Evolutionary conservation across 2,113 vertebrate species (phyloP), one percentile per base, ranked within the genome.

Genomic region (Cyprinodon tularosa): DNA sequence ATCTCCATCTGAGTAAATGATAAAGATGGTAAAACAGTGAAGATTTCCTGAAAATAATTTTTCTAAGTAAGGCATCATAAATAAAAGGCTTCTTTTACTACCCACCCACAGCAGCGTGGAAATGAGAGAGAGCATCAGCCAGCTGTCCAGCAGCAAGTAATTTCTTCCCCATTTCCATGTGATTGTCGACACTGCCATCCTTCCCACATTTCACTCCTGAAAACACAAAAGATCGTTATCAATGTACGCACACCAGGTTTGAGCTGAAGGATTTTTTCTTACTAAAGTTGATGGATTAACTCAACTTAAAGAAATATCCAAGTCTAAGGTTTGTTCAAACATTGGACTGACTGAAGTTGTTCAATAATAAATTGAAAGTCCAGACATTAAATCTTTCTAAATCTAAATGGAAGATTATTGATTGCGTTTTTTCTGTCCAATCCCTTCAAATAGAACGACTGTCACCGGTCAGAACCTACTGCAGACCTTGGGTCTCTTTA

Each of bases 81-180:
- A 2, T 4, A 44, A 29, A 10, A 22, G 15, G 7, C 0, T 38
- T 9, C 12, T 10, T 63, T 50, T 57, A 38, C 53, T 78, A 95
- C 97, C 22, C 73, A 99, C 98, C 98, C 79, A 99, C 96, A 78
- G 97, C 98, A 0, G 97, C 96, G 12, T 99, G 98, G 69, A 99
- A 99, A 84, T 99, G 98, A 62, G 98, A 99, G 64, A 99, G 93
- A 0, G 98, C 98, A 76, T 99, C 98, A 0, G 98, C 98, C 0
- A 99, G 92, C 89, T 99, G 98, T 60, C 98, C 98, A 50, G 98
- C 98, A 75, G 98, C 98, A 60, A 99, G 88, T 48, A 99, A 94
- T 17, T 99, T 99, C 94, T 99, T 99, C 29, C 98, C 98, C 97
- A 99, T 95, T 92, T 99, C 98, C 82, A 99, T 95, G 4, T 99